A percentile compares a stretch with the other conserved stretches of the same genome.
Evolutionary conservation across 92 coral and sea anemone species (phyloP).

Genomic region (Siderastrea siderea): DNA sequence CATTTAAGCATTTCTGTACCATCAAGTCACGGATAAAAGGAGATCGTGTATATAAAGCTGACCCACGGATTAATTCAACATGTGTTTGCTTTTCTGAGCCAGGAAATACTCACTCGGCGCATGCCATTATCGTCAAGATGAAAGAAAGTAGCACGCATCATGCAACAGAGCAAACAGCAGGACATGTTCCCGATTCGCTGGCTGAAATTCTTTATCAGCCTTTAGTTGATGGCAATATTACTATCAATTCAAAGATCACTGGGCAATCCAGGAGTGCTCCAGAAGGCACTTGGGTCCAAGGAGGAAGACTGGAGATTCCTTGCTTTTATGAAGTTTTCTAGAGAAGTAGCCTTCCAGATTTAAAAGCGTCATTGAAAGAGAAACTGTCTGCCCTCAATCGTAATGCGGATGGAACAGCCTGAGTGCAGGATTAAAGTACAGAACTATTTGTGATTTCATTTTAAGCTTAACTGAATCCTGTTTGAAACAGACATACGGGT

Average conservation of each 20-base stretch:
- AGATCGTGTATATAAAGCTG: constrained; percentile 47
- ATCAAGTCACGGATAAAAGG: constrained; percentile 51
- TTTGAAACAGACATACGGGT: too few relatives aligned
- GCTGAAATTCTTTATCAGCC: constrained; percentile 56
- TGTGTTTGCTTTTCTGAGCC: constrained; percentile 55
- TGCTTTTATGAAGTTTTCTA: constrained; percentile 38
- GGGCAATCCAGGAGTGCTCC: constrained; percentile 50
- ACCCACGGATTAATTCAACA: constrained; percentile 43
- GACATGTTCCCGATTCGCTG: neutral
- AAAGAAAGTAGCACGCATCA: constrained; percentile 23
- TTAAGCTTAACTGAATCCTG: too few relatives aligned
- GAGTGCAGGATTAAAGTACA: constrained; percentile 46
- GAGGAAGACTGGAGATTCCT: constrained; percentile 51
- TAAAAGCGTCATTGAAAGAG: constrained; percentile 44
- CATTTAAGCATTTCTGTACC: constrained; percentile 32
- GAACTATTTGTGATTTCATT: constrained; percentile 54
- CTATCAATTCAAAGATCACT: constrained; percentile 27
- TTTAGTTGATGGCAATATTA: constrained; percentile 37
- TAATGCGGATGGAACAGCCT: constrained; percentile 55
- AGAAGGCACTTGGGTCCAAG: constrained; percentile 54
- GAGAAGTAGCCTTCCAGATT: constrained; percentile 35
- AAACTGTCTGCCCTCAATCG: constrained; percentile 55
- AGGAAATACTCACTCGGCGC: constrained; percentile 52
- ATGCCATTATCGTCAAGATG: constrained; percentile 16
- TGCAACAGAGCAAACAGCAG: constrained; percentile 5